Evolutionary conservation across 2,888 invertebrate species (phyloP), one percentile per base, ranked within the genome.

Genomic region (Diarsia brunnea): DNA sequence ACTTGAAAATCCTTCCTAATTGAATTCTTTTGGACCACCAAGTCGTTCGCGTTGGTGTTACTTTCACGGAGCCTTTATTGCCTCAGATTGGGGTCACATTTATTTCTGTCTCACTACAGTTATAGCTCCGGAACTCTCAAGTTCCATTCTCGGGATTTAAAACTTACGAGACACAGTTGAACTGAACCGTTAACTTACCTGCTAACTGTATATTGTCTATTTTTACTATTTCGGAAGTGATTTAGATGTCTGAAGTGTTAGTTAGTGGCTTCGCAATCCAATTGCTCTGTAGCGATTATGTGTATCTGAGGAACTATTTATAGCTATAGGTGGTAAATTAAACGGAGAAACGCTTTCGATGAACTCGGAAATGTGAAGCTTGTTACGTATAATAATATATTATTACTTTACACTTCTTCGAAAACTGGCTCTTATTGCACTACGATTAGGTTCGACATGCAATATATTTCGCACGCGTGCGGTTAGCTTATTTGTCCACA

Each of bases 11-110:
- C 38, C 24, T 19, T 21, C 55, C 14, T 84, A 82, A 84, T 82
- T 84, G 61, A 82, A 82, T 84, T 84, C 51, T 81, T 82, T 75
- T 31, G 43, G 74, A 80, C 55, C 61, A 64, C 47, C 31, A 31
- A 64, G 58, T 31, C 49, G 43, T 61, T 63, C 11, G 31, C 64
- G n/a, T 63, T 69, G 24, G 47, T 49, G 69, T 72, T 31, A 69
- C 51, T 76, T 53, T 67, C 27, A 16, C 66, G n/a, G 38, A 63
- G 38, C 58, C 11, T 73, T 81, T 77, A 81, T 70, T 82, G 76
- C 43, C 61, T 31, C 45, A 47, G 63, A 81, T 84, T 73, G 72
- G 58, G 63, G 71, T 65, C 68, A 31, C 60, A 73, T 73, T 84
- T 81, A 76, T 73, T 81, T 51, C 66, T 49, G 53, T 68, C 69